These are phyloP conservation scores for Chinchilla lanigera DNA, from an alignment of 2,113 vertebrate genomes.

Conservation along the genomic window DNA sequence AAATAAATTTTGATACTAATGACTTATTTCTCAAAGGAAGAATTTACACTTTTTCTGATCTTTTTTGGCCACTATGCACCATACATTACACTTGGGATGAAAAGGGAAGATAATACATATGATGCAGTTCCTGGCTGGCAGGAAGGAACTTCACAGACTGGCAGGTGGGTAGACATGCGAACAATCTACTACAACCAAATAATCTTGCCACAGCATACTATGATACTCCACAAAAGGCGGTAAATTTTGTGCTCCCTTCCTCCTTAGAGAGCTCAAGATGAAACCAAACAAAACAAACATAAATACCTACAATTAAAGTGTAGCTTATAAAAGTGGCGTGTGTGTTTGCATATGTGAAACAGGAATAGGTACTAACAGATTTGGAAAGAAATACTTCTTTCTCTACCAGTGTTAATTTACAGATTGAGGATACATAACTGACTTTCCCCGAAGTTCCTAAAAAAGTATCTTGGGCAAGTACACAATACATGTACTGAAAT, in stretches of 20 bases:
- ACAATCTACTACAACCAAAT: constrained; percentile 30
- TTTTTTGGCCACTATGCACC: not conserved
- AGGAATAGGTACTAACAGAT: not conserved
- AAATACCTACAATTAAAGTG: constrained; percentile 48
- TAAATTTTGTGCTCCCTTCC: not conserved
- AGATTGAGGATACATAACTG: not conserved
- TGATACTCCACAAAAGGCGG: constrained; percentile 2
- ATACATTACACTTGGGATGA: not conserved
- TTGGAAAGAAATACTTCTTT: not conserved
- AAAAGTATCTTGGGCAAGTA: constrained; percentile 20
- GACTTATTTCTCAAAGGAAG: constrained; percentile 9
- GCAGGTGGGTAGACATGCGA: not conserved
- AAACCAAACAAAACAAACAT: constrained; percentile 49
- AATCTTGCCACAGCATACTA: not conserved
- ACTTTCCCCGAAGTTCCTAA: not conserved
- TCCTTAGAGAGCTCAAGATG: constrained; percentile 8
- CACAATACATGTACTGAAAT: not conserved
- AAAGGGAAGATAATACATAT: not conserved
- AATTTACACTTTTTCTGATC: constrained; percentile 34
- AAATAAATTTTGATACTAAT: constrained; percentile 48
- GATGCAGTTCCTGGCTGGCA: not conserved
- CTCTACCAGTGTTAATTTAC: not conserved
- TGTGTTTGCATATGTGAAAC: not conserved
- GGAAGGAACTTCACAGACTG: not conserved
- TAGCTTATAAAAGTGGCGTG: not conserved